Percentiles rank a stretch among this genome's conserved stretches.
phyloP scores from a whole-genome alignment of 2,113 vertebrate genomes.

The Triplophysa tibetana region DNA sequence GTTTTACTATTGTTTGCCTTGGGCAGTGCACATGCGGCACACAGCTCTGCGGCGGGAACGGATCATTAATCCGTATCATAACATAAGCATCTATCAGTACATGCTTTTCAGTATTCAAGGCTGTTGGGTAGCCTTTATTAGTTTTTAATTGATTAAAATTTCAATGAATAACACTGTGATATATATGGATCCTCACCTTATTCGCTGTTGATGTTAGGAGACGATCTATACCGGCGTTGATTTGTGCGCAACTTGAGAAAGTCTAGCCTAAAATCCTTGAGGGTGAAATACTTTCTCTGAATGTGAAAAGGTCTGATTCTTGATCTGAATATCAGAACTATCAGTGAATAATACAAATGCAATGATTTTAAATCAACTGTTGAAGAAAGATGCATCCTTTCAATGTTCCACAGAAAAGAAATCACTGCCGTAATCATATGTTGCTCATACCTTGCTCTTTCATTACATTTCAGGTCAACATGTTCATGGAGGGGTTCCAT shows the following conservation, averaged over 20 bases:
- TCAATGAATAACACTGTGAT: slow-evolving; percentile 8
- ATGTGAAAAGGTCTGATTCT: background rate
- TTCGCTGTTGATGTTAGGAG: slow-evolving; percentile 2
- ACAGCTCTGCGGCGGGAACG: slow-evolving; percentile 36
- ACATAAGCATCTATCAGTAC: slow-evolving; percentile 41
- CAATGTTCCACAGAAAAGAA: no score
- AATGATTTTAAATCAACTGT: background rate
- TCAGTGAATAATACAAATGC: no score
- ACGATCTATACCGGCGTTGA: background rate
- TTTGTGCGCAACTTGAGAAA: background rate
- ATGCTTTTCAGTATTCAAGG: slow-evolving; percentile 32
- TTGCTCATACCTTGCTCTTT: background rate
- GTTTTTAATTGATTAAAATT: slow-evolving; percentile 22
- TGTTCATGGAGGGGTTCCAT: slow-evolving; percentile 98
- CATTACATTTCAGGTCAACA: slow-evolving; percentile 82
- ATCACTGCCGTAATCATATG: background rate
- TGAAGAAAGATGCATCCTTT: no score
- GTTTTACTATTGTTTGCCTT: slow-evolving; percentile 57
- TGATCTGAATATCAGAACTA: no score
- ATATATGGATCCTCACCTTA: slow-evolving; percentile 15
- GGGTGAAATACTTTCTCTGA: background rate
- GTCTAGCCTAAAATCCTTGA: background rate
- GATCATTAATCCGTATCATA: slow-evolving; percentile 49
- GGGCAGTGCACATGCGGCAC: slow-evolving; percentile 41
- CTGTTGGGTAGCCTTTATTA: background rate